Conservation (phyloP, 2,797 vertebrate genomes). For the Hyperoplus lanceolatus region DNA sequence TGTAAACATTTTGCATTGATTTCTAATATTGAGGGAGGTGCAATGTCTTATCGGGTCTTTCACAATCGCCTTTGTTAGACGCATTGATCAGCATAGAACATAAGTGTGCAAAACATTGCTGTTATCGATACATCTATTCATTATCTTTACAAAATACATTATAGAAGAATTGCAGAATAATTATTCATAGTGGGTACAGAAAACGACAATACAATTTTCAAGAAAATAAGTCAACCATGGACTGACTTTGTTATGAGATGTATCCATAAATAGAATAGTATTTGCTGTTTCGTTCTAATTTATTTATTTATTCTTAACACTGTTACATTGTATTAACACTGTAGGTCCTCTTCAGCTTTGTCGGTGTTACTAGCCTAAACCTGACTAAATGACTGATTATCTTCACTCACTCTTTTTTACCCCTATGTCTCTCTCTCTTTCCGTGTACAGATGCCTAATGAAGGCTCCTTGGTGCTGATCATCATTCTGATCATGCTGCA, state of each 20-base stretch:
- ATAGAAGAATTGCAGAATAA: neutral
- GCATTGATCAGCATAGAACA: neutral
- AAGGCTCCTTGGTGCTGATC: constrained; percentile 84
- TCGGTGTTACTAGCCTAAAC: neutral
- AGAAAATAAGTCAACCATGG: neutral
- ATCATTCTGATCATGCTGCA: constrained; percentile 85
- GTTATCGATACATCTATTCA: neutral
- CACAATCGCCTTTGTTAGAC: no score
- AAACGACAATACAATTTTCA: neutral
- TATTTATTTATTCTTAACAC: neutral
- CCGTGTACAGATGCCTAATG: constrained; percentile 82
- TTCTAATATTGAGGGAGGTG: neutral
- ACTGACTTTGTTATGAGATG: neutral
- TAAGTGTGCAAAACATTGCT: neutral
- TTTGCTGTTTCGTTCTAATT: neutral
- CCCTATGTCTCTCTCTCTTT: neutral
- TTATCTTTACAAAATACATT: neutral
- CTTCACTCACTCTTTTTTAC: neutral
- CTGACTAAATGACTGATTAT: neutral
- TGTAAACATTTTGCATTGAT: neutral
- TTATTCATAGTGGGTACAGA: neutral
- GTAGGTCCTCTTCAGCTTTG: neutral
- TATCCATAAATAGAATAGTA: neutral
- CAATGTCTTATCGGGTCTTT: no score
- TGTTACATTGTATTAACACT: neutral